Base-by-base conservation (phyloP, 2,797 vertebrate genomes). In the Lophius americanus region DNA sequence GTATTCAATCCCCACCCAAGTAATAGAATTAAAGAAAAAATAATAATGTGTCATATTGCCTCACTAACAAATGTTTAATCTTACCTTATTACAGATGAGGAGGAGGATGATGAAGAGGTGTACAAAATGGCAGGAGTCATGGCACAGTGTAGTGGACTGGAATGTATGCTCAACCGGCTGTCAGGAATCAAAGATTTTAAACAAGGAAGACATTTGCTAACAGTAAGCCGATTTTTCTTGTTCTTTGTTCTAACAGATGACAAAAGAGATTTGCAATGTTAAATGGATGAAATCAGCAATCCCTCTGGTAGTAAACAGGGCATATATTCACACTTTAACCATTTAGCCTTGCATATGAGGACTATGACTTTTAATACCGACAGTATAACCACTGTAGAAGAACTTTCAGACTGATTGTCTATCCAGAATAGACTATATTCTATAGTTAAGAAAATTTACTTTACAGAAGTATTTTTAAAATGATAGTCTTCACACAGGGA, bases 111-210 rank as follows among this genome's bases (percentile, higher is more conserved):
- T 76, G 98, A 99, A 54, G 98, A 99, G 75, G 98, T 99, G 7
- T 99, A 99, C 78, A 98, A 98, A 87, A 99, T 99, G 98, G 97
- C 98, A 2, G 95, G 98, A 2, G 97, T 99, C 68, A 99, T 99
- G 98, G 97, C 98, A 0, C 97, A 98, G 51, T 99, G 98, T 60
- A 96, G 97, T 32, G 98, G 98, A 41, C 88, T 99, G 76, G 97
- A 98, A 76, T 99, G 98, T 80, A 99, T 99, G 98, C 93, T 99
- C 60, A 98, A 94, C 92, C 94, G 98, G 38, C 90, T 99, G 77
- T 96, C 98, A 11, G 98, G 98, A 59, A 97, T 99, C 90, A 98
- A 94, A 90, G 98, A 99, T 69, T 99, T 99, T 88, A 99, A 99
- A 75, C 98, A 99, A 88, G 98, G 98, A 44, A 93, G 98, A 14